Percentiles rank a stretch among this genome's conserved stretches.
Conservation (phyloP, 30 jellyfish, hydroid and myxozoan genomes). For the Hydractinia symbiolongicarpus region DNA sequence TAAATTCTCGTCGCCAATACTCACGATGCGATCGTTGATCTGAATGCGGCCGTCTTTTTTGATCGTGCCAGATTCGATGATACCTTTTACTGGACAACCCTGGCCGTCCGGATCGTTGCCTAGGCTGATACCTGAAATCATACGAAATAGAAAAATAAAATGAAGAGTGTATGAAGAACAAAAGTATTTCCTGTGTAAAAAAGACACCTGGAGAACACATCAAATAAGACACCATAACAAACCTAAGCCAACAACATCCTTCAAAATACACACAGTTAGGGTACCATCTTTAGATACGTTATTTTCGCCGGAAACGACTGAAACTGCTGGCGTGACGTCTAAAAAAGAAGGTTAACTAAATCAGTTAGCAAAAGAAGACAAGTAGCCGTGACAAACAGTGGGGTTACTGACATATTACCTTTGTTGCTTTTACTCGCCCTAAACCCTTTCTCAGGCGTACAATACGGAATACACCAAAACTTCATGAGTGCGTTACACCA, state of each 20-base stretch:
- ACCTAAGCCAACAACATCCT: slow-evolving; percentile 88
- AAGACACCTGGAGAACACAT: no score
- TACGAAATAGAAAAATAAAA: neutral
- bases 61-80: slow-evolving; percentile 77
- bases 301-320: no score
- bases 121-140: slow-evolving; percentile 56
- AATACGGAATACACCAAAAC: slow-evolving; percentile 1
- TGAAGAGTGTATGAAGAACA: neutral
- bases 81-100: slow-evolving; percentile 78
- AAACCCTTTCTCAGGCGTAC: neutral
- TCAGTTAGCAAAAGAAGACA: no score
- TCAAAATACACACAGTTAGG: slow-evolving; percentile 33
- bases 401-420: no score
- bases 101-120: slow-evolving; percentile 79
- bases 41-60: slow-evolving; percentile 73
- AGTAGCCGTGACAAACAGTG: no score
- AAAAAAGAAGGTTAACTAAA: no score
- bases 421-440: no score
- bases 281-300: slow-evolving; percentile 20
- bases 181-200: neutral
- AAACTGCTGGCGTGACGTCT: no score
- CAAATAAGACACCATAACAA: neutral
- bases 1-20: slow-evolving; percentile 57
- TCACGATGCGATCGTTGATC: slow-evolving; percentile 57
- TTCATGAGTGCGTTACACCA: neutral